phyloP scores from a whole-genome alignment of 2,797 vertebrate genomes.

The Eutrigla gurnardus region DNA sequence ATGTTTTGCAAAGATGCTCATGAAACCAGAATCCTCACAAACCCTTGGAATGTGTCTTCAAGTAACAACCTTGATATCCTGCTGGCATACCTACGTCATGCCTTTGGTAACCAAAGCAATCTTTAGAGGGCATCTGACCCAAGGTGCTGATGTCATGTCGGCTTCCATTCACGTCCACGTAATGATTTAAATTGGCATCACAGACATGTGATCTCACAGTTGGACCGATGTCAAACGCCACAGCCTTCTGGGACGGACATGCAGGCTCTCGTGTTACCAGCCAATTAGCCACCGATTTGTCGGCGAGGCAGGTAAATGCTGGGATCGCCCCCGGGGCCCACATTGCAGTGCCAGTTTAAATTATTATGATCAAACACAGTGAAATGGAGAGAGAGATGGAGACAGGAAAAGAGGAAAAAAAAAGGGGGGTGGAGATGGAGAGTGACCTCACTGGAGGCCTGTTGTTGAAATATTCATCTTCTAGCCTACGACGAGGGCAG shows the following conservation, averaged over 20 bases:
- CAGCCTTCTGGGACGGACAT: constrained; percentile 12
- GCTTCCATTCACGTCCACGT: constrained; percentile 14
- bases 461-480: constrained; percentile 40
- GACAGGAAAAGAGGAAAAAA: neutral
- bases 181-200: constrained; percentile 36
- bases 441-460: constrained; percentile 36
- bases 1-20: neutral
- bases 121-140: neutral
- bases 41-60: neutral
- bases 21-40: constrained; percentile 3
- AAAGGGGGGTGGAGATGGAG: constrained; percentile 12
- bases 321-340: constrained; percentile 34
- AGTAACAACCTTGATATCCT: neutral
- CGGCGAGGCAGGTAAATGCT: constrained; percentile 38
- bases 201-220: constrained; percentile 16
- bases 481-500: constrained; percentile 19
- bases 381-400: constrained; percentile 13
- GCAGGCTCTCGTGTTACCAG: constrained; percentile 47
- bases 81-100: neutral
- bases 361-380: constrained; percentile 57
- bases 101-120: constrained; percentile 1
- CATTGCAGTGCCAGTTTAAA: constrained; percentile 36
- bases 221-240: constrained; percentile 42
- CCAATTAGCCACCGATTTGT: constrained; percentile 68
- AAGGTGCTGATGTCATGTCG: constrained; percentile 17